phyloP scores from a whole-genome alignment of 1,140 invertebrate species.

The Zaprionus lachaisei region DNA sequence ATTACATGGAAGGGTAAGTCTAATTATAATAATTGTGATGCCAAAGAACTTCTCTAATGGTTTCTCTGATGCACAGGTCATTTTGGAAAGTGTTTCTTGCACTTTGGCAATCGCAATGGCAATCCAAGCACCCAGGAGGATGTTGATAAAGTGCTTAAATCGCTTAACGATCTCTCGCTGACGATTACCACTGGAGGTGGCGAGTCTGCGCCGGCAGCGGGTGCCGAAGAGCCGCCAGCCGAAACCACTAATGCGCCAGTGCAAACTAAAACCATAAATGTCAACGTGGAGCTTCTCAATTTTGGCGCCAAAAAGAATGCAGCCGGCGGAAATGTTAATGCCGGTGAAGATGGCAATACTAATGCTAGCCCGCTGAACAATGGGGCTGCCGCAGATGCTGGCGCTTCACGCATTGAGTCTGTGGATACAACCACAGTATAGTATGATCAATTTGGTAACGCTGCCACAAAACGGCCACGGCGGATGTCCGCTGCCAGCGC shows the following conservation, averaged over 20 bases:
- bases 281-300: slow-evolving; percentile 76
- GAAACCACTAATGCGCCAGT: slow-evolving; percentile 50
- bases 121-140: slow-evolving; percentile 84
- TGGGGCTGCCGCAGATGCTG: slow-evolving; percentile 48
- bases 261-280: slow-evolving; percentile 79
- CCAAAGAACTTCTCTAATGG: neutral
- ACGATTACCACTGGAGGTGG: slow-evolving; percentile 74
- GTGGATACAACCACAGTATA: slow-evolving; percentile 84
- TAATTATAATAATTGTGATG: too few relatives aligned
- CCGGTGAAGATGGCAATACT: slow-evolving; percentile 47
- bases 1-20: slow-evolving; percentile 86
- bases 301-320: slow-evolving; percentile 67
- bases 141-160: slow-evolving; percentile 86
- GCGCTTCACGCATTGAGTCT: slow-evolving; percentile 76
- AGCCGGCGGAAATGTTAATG: slow-evolving; percentile 49
- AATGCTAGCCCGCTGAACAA: slow-evolving; percentile 61
- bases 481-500: slow-evolving; percentile 69
- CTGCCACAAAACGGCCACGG: slow-evolving; percentile 77
- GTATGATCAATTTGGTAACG: slow-evolving; percentile 69
- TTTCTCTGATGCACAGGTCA: slow-evolving; percentile 75
- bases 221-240: slow-evolving; percentile 55
- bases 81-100: slow-evolving; percentile 87
- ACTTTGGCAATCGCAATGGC: slow-evolving; percentile 86
- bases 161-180: slow-evolving; percentile 85
- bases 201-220: slow-evolving; percentile 47